Evolutionary conservation across 2,888 invertebrate genomes (phyloP).

Genomic region (Xestia sexstrigata): DNA sequence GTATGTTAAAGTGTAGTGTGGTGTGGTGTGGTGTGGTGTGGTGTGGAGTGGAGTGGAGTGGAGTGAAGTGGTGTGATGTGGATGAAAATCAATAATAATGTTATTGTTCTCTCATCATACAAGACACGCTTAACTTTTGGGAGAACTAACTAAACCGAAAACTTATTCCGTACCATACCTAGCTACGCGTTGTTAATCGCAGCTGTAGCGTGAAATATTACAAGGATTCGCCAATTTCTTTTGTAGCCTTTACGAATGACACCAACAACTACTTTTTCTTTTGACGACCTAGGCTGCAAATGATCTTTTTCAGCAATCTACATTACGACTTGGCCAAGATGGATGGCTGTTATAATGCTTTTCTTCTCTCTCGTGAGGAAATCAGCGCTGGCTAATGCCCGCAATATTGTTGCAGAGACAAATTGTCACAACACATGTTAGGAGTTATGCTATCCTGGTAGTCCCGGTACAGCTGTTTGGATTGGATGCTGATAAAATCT

Average conservation of each 20-base stretch:
- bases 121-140: too few relatives aligned
- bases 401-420: constrained; percentile 75
- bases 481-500: constrained; percentile 30
- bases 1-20: too few relatives aligned
- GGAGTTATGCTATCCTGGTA: constrained; percentile 56
- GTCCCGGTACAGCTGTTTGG: constrained; percentile 56
- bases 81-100: not conserved
- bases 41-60: too few relatives aligned
- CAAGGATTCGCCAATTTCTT: constrained; percentile 10
- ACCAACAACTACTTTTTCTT: constrained; percentile 24
- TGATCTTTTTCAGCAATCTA: constrained; percentile 35
- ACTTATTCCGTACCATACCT: not conserved
- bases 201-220: constrained; percentile 4
- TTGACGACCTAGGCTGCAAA: constrained; percentile 31
- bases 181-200: not conserved
- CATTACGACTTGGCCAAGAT: constrained; percentile 45
- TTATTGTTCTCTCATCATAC: not conserved
- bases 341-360: constrained; percentile 43
- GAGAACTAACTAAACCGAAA: not conserved
- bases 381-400: constrained; percentile 65
- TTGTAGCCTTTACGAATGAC: not conserved
- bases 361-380: constrained; percentile 49
- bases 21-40: too few relatives aligned
- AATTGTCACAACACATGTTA: constrained; percentile 77
- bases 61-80: too few relatives aligned